Evolutionary conservation across 2,113 vertebrate genomes (phyloP).

Genomic region (Smithornis capensis): DNA sequence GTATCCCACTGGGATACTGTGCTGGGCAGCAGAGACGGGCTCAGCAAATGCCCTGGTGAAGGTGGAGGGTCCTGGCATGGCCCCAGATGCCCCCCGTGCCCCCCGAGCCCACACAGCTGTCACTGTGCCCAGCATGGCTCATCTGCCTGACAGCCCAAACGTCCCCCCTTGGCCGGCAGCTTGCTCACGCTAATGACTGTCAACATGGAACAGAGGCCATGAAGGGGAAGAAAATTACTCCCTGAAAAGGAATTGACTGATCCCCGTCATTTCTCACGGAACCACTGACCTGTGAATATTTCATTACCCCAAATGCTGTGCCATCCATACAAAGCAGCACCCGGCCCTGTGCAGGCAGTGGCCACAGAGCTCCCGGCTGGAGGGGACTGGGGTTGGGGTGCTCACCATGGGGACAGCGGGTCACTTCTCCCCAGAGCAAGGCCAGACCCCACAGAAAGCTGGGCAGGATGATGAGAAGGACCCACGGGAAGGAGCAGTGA

Average conservation of each 20-base stretch:
- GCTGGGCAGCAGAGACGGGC: not conserved
- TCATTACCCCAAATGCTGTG: constrained; percentile 89
- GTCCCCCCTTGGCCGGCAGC: not conserved
- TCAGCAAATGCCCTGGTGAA: not conserved
- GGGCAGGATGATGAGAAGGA: not conserved
- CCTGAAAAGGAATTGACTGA: constrained; percentile 95
- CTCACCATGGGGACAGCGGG: rapidly evolving
- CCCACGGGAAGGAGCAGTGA: not conserved
- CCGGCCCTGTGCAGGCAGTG: not conserved
- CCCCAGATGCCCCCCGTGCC: not conserved
- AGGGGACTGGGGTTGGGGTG: not conserved
- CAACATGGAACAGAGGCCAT: constrained; percentile 79
- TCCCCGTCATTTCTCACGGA: constrained; percentile 93
- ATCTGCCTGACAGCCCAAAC: not conserved
- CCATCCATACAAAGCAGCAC: constrained; percentile 83
- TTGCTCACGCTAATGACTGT: constrained; percentile 83
- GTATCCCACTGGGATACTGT: not conserved
- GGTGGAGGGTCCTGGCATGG: not conserved
- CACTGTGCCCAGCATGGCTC: not conserved
- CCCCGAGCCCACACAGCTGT: rapidly evolving
- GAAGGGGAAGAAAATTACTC: constrained; percentile 88
- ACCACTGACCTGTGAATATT: constrained; percentile 86
- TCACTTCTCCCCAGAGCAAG: not conserved
- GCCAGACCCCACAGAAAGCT: not conserved
- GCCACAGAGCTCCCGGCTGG: not conserved